Base-by-base conservation (phyloP, 2,888 invertebrate species). In the Acrobasis suavella region DNA sequence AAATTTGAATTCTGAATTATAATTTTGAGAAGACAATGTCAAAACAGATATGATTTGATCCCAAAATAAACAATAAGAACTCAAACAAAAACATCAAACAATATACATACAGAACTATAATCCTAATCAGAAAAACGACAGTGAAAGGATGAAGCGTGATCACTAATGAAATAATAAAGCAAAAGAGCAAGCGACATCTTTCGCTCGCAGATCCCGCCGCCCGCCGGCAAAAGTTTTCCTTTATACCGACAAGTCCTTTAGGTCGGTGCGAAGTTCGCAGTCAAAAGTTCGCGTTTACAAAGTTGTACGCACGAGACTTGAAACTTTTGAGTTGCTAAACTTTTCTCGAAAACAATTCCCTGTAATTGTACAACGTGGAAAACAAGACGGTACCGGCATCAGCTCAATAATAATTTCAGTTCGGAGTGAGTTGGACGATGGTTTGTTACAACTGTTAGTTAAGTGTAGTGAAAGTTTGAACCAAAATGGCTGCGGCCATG, bases 401-500 rank as follows among this genome's bases (percentile, higher is more conserved):
- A 58, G 50, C 58, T 62, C 62, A n/a, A 15, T 46, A 60, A 55
- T 59, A 50, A 22, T 39, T 54, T n/a, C 37, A 42, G 50, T 51
- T 38, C 16, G 17, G n/a, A 16, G 12, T 59, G 37, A 60, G 6
- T 16, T 15, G 51, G 50, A 58, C 58, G 38, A 39, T 62, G 50
- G 49, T 52, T 62, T 65, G 63, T 61, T 65, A 50, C 63, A 65
- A 65, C 63, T 68, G 63, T 58, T 42, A 70, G 63, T 67, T 69
- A 64, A 72, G 70, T 77, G 72, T 58, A 76, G 77, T 78, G 72
- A 58, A 65, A 70, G 65, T 65, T 58, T 63, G 55, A 65, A 64
- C 69, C 68, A 85, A 83, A 70, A 94, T 94, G 94, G 94, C 94
- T 64, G 93, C 93, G 42, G 93, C 93, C 58, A 93, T 93, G 93